Evolutionary conservation across 2,888 invertebrate species (phyloP).

Genomic region (Drosophila paramelanica): DNA sequence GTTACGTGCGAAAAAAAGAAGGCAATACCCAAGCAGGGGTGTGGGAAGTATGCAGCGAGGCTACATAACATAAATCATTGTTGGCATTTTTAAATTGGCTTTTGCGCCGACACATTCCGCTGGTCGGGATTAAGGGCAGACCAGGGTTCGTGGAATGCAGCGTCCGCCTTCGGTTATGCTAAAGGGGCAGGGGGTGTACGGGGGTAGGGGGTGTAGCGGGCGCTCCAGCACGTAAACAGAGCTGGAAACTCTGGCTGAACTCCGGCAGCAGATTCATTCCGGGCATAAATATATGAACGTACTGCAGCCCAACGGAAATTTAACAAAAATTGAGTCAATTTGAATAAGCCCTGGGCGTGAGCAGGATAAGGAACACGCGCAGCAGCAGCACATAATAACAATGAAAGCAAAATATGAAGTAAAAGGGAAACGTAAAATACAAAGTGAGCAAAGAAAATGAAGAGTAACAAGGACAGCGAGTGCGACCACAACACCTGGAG

Average conservation of each 20-base stretch:
- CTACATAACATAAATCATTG: conserved; percentile 80
- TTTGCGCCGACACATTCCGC: conserved; percentile 72
- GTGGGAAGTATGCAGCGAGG: conserved; percentile 1
- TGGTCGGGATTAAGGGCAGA: conserved; percentile 67
- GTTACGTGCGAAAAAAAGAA: conserved; percentile 15
- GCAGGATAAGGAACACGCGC: conserved; percentile 41
- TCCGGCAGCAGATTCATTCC: conserved; percentile 41
- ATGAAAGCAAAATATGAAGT: conserved; percentile 40
- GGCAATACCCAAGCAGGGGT: neutral
- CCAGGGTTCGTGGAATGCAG: conserved; percentile 14
- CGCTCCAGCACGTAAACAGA: conserved; percentile 42
- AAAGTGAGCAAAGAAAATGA: conserved; percentile 36
- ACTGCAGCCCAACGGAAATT: conserved; percentile 67
- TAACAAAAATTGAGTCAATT: conserved; percentile 80
- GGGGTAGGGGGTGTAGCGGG: neutral
- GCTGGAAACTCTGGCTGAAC: conserved; percentile 16
- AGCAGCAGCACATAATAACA: conserved; percentile 34
- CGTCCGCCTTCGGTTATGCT: conserved; percentile 4
- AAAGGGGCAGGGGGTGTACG: too few relatives aligned
- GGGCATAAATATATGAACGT: conserved; percentile 54
- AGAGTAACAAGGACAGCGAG: conserved; percentile 1
- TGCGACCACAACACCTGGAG: conserved; percentile 33
- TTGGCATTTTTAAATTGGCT: conserved; percentile 84
- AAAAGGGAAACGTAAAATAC: conserved; percentile 38
- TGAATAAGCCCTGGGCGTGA: conserved; percentile 67